Percentiles rank a stretch among this genome's conserved stretches.
Conservation (phyloP, 2,888 invertebrate genomes). For the Tinea semifulvella region DNA sequence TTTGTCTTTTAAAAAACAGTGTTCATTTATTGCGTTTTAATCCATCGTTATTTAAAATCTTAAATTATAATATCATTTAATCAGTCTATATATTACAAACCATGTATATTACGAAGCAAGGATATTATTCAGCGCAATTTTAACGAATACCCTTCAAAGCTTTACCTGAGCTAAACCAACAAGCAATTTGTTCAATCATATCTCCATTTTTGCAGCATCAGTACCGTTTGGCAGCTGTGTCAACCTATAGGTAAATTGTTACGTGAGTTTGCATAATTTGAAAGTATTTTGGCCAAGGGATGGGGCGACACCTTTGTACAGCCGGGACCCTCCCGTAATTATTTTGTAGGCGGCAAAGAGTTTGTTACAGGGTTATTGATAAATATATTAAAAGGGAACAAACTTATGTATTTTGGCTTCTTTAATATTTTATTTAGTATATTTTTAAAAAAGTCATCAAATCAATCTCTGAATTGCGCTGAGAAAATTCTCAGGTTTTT, state of each 20-base stretch:
- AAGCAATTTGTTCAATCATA: slow-evolving; percentile 10
- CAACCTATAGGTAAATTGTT: slow-evolving; percentile 11
- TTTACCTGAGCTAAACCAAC: too few relatives aligned
- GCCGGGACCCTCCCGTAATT: background rate
- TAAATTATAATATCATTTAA: too few relatives aligned
- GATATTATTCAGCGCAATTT: too few relatives aligned
- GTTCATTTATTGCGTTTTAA: too few relatives aligned
- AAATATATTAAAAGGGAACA: background rate
- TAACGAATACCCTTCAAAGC: too few relatives aligned
- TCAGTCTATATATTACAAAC: too few relatives aligned
- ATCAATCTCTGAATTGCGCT: too few relatives aligned
- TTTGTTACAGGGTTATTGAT: slow-evolving; percentile 10
- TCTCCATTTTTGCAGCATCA: slow-evolving; percentile 12
- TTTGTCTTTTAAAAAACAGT: too few relatives aligned
- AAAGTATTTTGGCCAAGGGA: slow-evolving; percentile 9
- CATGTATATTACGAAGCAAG: too few relatives aligned
- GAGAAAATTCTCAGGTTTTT: too few relatives aligned
- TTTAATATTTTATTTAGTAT: background rate
- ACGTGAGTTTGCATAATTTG: slow-evolving; percentile 12
- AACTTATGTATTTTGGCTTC: background rate
- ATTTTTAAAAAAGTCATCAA: background rate
- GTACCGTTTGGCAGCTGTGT: slow-evolving; percentile 6
- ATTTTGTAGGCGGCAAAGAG: slow-evolving; percentile 13
- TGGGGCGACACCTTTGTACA: slow-evolving; percentile 6
- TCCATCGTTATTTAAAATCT: too few relatives aligned